Conservation (phyloP, 2,113 vertebrate genomes). For the Panthera leo region DNA sequence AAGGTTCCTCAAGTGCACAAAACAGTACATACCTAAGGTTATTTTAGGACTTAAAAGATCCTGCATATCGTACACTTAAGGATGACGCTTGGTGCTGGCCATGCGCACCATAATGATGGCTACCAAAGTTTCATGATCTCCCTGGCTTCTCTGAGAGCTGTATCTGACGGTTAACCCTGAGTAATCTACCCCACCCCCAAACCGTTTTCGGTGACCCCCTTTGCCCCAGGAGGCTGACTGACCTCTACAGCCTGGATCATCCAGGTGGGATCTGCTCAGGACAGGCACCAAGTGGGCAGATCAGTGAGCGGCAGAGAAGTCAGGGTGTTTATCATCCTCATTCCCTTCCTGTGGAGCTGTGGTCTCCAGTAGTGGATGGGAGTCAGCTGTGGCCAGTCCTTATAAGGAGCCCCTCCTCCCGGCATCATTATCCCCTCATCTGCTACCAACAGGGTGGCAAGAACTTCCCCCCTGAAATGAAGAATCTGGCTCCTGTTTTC, state of each 20-base stretch:
- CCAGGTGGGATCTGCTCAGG: background rate
- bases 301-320: rapidly evolving
- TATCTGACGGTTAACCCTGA: background rate
- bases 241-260: background rate
- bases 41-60: background rate
- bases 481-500: background rate
- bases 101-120: rapidly evolving
- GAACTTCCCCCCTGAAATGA: background rate
- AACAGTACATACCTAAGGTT: background rate
- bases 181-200: background rate
- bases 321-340: background rate
- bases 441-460: background rate
- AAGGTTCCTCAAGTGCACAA: background rate
- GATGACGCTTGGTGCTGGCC: rapidly evolving
- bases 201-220: background rate
- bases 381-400: rapidly evolving
- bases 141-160: background rate
- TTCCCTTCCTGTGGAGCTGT: background rate
- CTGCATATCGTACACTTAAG: background rate
- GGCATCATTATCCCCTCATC: background rate
- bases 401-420: background rate
- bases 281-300: background rate
- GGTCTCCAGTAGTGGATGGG: background rate
- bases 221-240: background rate
- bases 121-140: background rate